A percentile compares a stretch with the other conserved stretches of the same genome.
These are phyloP conservation scores for Stramonita haemastoma DNA, from an alignment of 2,888 invertebrate species.

Conservation along the genomic window DNA sequence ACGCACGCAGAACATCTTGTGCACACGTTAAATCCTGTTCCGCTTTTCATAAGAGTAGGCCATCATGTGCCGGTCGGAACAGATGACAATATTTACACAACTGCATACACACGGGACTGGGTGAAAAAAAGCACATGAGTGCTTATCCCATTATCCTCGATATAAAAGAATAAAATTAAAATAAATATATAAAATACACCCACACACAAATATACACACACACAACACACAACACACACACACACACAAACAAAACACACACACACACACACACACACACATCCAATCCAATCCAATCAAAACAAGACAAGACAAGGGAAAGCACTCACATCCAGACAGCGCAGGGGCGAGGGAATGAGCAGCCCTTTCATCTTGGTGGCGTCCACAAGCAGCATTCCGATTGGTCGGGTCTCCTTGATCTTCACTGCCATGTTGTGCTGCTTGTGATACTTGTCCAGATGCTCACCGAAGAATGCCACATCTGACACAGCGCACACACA, in stretches of 20 bases:
- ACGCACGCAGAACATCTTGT: no score
- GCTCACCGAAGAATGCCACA: slow-evolving; percentile 83
- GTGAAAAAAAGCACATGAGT: no score
- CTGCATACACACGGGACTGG: no score
- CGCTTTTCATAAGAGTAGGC: no score
- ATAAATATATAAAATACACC: no score
- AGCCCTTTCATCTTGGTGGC: slow-evolving; percentile 85
- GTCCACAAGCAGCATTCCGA: slow-evolving; percentile 87
- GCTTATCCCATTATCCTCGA: no score
- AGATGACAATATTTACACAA: no score
- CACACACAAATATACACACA: background rate
- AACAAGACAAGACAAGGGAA: background rate
- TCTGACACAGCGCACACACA: slow-evolving; percentile 72
- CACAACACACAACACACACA: background rate
- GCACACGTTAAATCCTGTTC: no score
- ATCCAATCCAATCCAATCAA: background rate
- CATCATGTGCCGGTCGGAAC: no score
- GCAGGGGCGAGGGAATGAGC: slow-evolving; percentile 85
- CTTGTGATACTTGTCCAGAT: slow-evolving; percentile 84
- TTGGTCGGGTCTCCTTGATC: slow-evolving; percentile 83
- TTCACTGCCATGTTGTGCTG: slow-evolving; percentile 85
- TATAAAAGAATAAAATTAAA: no score
- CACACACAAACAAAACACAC: background rate
- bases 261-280: background rate
- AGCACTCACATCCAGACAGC: slow-evolving; percentile 82